Evolutionary conservation across 2,797 vertebrate species (phyloP).

Genomic region (Danio albolineatus): DNA sequence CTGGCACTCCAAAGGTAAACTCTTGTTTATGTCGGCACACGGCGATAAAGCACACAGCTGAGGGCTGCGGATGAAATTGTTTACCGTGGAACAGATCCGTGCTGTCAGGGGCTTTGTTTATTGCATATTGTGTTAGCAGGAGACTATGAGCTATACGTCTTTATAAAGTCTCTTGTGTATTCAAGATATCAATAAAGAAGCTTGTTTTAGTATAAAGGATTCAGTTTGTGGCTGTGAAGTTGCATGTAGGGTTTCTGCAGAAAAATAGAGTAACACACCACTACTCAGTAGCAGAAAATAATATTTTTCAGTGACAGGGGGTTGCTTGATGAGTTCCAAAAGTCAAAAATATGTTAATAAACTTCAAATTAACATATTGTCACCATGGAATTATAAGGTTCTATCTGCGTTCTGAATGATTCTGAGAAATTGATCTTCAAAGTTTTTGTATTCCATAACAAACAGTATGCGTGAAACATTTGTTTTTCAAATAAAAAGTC

Average conservation of each 20-base stretch:
- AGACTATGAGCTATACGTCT: background rate
- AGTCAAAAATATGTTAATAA: too few species aligned
- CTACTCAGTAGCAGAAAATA: too few species aligned
- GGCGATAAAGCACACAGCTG: background rate
- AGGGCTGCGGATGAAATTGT: background rate
- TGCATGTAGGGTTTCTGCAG: background rate
- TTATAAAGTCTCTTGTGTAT: conserved; percentile 3
- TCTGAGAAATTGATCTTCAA: too few species aligned
- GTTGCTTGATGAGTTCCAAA: too few species aligned
- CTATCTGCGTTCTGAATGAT: too few species aligned
- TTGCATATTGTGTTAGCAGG: background rate
- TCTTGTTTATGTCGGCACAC: background rate
- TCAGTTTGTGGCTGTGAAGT: background rate
- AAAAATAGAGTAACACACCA: too few species aligned
- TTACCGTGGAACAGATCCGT: conserved; percentile 12
- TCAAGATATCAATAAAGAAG: background rate
- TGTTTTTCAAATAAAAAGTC: too few species aligned
- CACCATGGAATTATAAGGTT: too few species aligned
- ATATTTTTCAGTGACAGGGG: too few species aligned
- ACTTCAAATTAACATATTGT: too few species aligned
- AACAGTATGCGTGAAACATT: too few species aligned
- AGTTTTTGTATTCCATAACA: too few species aligned
- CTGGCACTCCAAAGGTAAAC: conserved; percentile 92
- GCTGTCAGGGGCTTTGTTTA: conserved; percentile 18
- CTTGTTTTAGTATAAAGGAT: background rate